Conservation (phyloP, 2,888 invertebrate genomes). For the Lomographa bimaculata region DNA sequence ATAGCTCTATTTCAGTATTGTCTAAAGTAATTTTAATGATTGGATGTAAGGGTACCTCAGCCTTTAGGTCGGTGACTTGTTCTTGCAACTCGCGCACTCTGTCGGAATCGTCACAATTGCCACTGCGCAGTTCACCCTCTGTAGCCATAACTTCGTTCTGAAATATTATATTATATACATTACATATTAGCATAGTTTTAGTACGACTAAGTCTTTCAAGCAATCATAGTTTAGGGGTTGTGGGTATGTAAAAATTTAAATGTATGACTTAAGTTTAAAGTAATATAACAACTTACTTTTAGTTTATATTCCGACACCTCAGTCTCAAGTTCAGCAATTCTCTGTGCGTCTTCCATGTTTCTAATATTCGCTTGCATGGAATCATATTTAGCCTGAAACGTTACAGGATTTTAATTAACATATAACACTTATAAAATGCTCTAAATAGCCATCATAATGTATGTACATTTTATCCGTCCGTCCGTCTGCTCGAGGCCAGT, state of each 20-base stretch:
- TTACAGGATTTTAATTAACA: constrained; percentile 8
- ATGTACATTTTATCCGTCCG: too few species aligned
- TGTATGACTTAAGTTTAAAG: too few species aligned
- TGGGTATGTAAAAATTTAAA: too few species aligned
- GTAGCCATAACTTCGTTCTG: constrained; percentile 98
- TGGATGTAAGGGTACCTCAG: too few species aligned
- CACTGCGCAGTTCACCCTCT: constrained; percentile 94
- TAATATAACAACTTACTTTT: constrained; percentile 83
- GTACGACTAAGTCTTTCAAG: too few species aligned
- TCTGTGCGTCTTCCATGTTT: constrained; percentile 97
- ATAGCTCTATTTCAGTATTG: too few species aligned
- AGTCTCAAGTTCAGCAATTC: constrained; percentile 95
- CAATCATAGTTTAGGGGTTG: too few species aligned
- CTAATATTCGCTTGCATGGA: constrained; percentile 96
- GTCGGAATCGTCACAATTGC: constrained; percentile 91
- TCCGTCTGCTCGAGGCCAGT: too few species aligned
- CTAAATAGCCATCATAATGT: too few species aligned
- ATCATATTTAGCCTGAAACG: constrained; percentile 90
- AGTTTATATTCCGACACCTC: constrained; percentile 97
- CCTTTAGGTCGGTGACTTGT: constrained; percentile 95
- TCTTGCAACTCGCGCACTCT: constrained; percentile 95
- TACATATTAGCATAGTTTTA: too few species aligned
- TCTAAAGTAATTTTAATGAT: too few species aligned
- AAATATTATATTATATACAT: constrained; percentile 9
- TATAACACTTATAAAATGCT: too few species aligned